Evolutionary conservation across 2,888 invertebrate genomes (phyloP).

Genomic region (Entomobrya multifasciata): DNA sequence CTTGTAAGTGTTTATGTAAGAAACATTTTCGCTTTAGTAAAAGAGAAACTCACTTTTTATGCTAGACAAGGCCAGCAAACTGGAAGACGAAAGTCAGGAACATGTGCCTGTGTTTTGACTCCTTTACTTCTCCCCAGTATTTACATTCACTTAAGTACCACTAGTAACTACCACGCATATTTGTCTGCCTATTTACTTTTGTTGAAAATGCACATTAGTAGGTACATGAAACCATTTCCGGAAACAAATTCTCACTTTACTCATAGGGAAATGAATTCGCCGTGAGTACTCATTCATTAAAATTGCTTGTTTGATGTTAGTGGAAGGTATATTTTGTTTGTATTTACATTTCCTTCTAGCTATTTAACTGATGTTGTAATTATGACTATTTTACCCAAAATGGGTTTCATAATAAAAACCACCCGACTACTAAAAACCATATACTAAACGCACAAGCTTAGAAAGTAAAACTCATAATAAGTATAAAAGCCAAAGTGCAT

Average conservation of each 20-base stretch:
- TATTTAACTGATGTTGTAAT: constrained; percentile 3
- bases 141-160: constrained; percentile 24
- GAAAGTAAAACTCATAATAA: too few species aligned
- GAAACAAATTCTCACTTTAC: constrained; percentile 55
- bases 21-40: neutral
- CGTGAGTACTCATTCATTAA: constrained; percentile 63
- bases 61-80: neutral
- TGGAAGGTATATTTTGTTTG: neutral
- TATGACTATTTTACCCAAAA: constrained; percentile 23
- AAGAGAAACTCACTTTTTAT: neutral
- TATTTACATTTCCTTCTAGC: constrained; percentile 44
- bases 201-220: constrained; percentile 55
- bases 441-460: too few species aligned
- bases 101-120: neutral
- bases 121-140: neutral
- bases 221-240: constrained; percentile 61
- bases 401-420: constrained; percentile 33
- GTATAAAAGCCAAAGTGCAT: too few species aligned
- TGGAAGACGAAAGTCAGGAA: neutral
- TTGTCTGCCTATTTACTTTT: constrained; percentile 34
- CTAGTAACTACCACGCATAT: neutral
- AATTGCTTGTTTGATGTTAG: constrained; percentile 41
- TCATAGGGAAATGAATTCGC: constrained; percentile 2
- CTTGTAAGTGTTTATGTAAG: neutral
- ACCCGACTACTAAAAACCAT: constrained; percentile 6